A percentile compares a stretch with the other conserved stretches of the same genome.
phyloP scores from a whole-genome alignment of 2,888 invertebrate genomes.

The Philonicus albiceps region DNA sequence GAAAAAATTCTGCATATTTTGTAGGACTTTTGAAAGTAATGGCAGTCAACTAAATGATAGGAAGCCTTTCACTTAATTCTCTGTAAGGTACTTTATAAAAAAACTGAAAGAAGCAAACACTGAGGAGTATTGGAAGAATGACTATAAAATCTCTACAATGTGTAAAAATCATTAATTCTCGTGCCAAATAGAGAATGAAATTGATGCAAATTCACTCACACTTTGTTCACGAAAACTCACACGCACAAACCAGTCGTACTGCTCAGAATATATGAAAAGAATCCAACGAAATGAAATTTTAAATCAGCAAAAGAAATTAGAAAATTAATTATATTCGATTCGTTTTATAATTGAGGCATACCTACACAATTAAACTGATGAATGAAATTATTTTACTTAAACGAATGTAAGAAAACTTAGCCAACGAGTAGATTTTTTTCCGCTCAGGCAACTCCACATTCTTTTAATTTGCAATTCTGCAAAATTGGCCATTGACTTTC shows the following conservation, averaged over 20 bases:
- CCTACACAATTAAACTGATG: background rate
- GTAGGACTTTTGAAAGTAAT: background rate
- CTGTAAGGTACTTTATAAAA: background rate
- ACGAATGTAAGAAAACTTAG: background rate
- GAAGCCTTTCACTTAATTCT: background rate
- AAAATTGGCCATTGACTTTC: background rate
- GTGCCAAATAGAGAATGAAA: background rate
- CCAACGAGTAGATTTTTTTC: background rate
- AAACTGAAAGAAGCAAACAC: background rate
- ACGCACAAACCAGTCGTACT: no score
- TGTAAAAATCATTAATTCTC: background rate
- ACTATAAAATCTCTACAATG: background rate
- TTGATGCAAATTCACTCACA: background rate
- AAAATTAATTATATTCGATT: background rate
- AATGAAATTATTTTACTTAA: background rate
- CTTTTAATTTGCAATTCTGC: background rate
- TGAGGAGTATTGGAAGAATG: background rate
- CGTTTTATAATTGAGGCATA: background rate
- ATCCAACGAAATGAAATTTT: background rate
- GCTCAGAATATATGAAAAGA: no score
- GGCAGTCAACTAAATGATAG: background rate
- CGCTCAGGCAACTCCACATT: background rate
- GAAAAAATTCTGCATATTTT: background rate
- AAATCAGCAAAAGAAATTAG: background rate
- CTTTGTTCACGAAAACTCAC: background rate